Conservation (phyloP, 2,888 invertebrate genomes). For the Creontiades dilutus region DNA sequence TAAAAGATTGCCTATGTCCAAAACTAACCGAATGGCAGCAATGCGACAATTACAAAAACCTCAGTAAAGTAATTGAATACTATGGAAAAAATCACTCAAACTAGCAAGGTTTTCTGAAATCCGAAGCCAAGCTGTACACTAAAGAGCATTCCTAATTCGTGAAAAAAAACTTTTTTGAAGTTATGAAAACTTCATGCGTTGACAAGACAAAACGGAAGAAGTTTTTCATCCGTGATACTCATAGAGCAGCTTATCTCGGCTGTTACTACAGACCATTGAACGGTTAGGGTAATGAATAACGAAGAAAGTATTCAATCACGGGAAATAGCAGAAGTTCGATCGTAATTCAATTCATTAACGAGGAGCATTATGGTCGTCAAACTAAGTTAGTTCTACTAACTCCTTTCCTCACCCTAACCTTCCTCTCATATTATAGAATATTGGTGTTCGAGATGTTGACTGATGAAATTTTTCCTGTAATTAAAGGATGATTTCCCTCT, state of each 20-base stretch:
- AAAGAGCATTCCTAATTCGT: too few relatives aligned
- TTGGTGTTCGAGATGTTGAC: not conserved
- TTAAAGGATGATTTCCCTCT: not conserved
- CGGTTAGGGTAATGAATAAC: constrained; percentile 56
- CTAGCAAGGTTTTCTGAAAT: too few relatives aligned
- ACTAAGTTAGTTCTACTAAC: not conserved
- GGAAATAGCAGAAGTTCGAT: constrained; percentile 37
- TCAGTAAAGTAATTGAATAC: too few relatives aligned
- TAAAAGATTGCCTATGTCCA: too few relatives aligned
- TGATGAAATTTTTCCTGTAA: not conserved
- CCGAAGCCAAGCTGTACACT: too few relatives aligned
- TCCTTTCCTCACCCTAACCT: not conserved
- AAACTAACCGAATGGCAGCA: too few relatives aligned
- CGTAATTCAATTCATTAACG: constrained; percentile 55
- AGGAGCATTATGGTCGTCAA: constrained; percentile 1
- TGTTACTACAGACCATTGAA: not conserved
- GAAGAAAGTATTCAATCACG: constrained; percentile 49
- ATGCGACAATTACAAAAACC: too few relatives aligned
- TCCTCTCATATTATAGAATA: not conserved
- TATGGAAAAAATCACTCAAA: too few relatives aligned
- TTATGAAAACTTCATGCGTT: too few relatives aligned
- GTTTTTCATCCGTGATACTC: not conserved
- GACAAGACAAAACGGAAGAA: too few relatives aligned
- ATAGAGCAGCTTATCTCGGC: constrained; percentile 47
- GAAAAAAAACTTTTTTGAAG: too few relatives aligned